Conservation (phyloP, 2,797 vertebrate genomes). For the Lindbergichthys nudifrons region DNA sequence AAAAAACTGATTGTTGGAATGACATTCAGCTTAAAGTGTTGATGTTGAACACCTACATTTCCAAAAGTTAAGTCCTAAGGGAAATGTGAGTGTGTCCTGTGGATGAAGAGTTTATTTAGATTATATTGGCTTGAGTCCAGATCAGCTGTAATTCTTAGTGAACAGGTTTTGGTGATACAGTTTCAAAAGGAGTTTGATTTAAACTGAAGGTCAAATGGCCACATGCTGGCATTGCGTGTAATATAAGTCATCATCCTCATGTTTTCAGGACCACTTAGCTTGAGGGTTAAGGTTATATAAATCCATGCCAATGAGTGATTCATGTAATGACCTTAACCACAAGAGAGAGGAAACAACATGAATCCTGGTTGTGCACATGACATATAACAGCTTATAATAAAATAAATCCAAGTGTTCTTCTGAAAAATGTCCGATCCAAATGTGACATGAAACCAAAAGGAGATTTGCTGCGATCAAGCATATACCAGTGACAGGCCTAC, state of each 20-base stretch:
- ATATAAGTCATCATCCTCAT: slow-evolving; percentile 1
- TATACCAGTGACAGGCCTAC: slow-evolving; percentile 36
- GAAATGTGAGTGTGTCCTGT: slow-evolving; percentile 42
- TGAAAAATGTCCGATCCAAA: slow-evolving; percentile 19
- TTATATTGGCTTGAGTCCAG: slow-evolving; percentile 5
- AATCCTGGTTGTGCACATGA: slow-evolving; percentile 22
- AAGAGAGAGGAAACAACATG: background rate
- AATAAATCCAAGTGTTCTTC: slow-evolving; percentile 15
- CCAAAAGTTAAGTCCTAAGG: slow-evolving; percentile 68
- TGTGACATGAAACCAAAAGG: slow-evolving; percentile 36
- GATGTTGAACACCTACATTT: slow-evolving; percentile 40
- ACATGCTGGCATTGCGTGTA: slow-evolving; percentile 14
- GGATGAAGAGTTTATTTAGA: slow-evolving; percentile 21
- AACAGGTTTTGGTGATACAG: background rate
- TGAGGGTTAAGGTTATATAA: slow-evolving; percentile 15
- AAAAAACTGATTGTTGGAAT: slow-evolving; percentile 54
- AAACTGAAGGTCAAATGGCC: background rate
- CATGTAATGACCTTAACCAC: background rate
- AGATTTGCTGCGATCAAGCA: slow-evolving; percentile 42
- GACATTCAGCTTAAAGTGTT: slow-evolving; percentile 59
- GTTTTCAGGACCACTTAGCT: slow-evolving; percentile 11
- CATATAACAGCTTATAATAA: slow-evolving; percentile 14
- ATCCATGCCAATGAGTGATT: slow-evolving; percentile 6
- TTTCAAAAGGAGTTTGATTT: slow-evolving; percentile 11
- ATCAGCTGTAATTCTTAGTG: slow-evolving; percentile 8